These are phyloP conservation scores for Biston betularia DNA, from an alignment of 2,888 invertebrate species.

Conservation along the genomic window DNA sequence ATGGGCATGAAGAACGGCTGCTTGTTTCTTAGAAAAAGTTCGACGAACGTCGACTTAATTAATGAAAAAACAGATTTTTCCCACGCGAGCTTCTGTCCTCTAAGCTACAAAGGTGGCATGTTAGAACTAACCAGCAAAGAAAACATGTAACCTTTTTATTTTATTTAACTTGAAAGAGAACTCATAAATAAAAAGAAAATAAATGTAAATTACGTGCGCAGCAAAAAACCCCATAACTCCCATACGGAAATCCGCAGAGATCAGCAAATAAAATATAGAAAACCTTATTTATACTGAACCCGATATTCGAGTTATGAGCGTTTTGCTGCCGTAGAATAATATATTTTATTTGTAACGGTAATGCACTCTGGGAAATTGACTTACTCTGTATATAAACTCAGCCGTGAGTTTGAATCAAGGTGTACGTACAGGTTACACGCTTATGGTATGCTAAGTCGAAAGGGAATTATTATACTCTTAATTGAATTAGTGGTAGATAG, in stretches of 20 bases:
- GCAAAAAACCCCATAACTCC: slow-evolving; percentile 49
- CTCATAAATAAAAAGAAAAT: slow-evolving; percentile 36
- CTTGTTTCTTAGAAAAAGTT: too few relatives aligned
- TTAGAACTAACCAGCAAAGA: too few relatives aligned
- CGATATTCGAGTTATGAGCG: slow-evolving; percentile 57
- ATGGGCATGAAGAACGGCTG: too few relatives aligned
- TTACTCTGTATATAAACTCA: slow-evolving; percentile 33
- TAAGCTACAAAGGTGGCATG: too few relatives aligned
- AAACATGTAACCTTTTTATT: background rate
- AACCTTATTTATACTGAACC: slow-evolving; percentile 58
- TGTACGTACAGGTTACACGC: background rate
- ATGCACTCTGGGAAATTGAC: slow-evolving; percentile 74
- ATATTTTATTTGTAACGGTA: slow-evolving; percentile 61
- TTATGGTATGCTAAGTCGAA: too few relatives aligned
- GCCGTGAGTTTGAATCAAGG: slow-evolving; percentile 12
- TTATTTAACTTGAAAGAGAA: background rate
- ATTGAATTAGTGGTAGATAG: too few relatives aligned
- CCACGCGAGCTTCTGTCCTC: too few relatives aligned
- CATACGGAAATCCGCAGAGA: slow-evolving; percentile 56
- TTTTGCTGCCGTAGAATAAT: slow-evolving; percentile 52
- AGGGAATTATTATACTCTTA: too few relatives aligned
- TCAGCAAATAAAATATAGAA: slow-evolving; percentile 62
- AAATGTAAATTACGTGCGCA: slow-evolving; percentile 49
- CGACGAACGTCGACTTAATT: too few relatives aligned
- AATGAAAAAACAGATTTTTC: too few relatives aligned